These are phyloP conservation scores for Phortica magna DNA, from an alignment of 2,888 invertebrate genomes.

Conservation along the genomic window DNA sequence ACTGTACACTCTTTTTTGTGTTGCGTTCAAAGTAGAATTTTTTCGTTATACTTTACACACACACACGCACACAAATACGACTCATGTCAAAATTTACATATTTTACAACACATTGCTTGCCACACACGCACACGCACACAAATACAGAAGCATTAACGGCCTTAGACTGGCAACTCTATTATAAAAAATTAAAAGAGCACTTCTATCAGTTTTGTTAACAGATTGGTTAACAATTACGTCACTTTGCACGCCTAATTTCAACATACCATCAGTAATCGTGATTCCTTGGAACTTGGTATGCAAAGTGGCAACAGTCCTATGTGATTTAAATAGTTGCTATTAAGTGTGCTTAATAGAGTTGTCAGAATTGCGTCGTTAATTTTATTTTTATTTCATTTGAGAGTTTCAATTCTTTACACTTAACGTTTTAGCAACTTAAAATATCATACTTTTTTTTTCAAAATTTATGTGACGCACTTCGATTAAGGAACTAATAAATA, in stretches of 20 bases:
- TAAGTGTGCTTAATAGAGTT: too few species aligned
- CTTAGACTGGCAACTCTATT: background rate
- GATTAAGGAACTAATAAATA: background rate
- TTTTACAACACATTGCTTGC: conserved; percentile 54
- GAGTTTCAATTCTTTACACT: too few species aligned
- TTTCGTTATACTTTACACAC: conserved; percentile 30
- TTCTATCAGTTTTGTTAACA: background rate
- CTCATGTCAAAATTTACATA: conserved; percentile 43
- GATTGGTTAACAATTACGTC: too few species aligned
- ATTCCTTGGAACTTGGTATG: too few species aligned
- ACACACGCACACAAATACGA: conserved; percentile 49
- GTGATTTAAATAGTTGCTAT: too few species aligned
- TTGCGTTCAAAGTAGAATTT: conserved; percentile 34
- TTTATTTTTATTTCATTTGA: too few species aligned
- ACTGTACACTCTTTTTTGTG: background rate
- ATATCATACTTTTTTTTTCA: background rate
- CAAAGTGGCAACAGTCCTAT: too few species aligned
- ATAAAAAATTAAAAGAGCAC: too few species aligned
- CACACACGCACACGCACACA: conserved; percentile 36
- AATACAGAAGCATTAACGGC: conserved; percentile 7
- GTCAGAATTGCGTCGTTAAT: too few species aligned
- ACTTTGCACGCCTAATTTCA: too few species aligned
- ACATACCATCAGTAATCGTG: too few species aligned
- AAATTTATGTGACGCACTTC: conserved; percentile 8
- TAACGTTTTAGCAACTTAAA: too few species aligned